Evolutionary conservation across 2,113 vertebrate genomes (phyloP), one percentile per base, ranked within the genome.

Genomic region (Melierax canorus): DNA sequence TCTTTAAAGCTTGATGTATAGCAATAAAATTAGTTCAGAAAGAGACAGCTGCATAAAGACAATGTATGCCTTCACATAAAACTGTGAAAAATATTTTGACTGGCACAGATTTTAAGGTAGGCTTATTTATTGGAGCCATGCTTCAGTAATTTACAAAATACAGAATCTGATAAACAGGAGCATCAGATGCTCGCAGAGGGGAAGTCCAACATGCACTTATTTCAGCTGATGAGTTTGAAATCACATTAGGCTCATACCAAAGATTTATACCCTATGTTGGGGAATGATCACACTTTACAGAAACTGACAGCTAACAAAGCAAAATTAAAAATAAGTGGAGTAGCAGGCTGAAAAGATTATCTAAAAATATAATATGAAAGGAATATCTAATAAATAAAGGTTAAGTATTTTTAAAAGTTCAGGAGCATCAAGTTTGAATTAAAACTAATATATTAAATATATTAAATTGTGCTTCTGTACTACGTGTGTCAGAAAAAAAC

Each of bases 71-170:
- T 97, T 45, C 91, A 86, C 86, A 96, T 72, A 86, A 96, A 96
- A 83, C 75, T 71, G 22, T 83, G 86, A 80, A 93, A 96, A 97
- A 92, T 85, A 92, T 85, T 97, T 92, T 90, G 71, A 80, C 88
- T 88, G 76, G 93, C 95, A 90, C 53, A 82, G 94, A 97, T 74
- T 96, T 87, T 94, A 95, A 92, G 96, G 63, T 93, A 79, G 45
- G 85, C 30, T 86, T 84, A 96, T 97, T 97, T 97, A 98, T 95
- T 93, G 96, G 94, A 97, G 83, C 94, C 96, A 97, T 96, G 98
- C 97, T 98, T 98, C 97, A 97, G 95, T 94, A 96, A 95, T 94
- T 97, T 96, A 96, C 97, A 96, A 97, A 97, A 98, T 94, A 71
- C 73, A 96, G 91, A 96, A 90, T 94, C 92, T 96, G 88, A 96